Conservation (phyloP, 2,113 vertebrate genomes). For the Campylomormyrus tamandua region DNA sequence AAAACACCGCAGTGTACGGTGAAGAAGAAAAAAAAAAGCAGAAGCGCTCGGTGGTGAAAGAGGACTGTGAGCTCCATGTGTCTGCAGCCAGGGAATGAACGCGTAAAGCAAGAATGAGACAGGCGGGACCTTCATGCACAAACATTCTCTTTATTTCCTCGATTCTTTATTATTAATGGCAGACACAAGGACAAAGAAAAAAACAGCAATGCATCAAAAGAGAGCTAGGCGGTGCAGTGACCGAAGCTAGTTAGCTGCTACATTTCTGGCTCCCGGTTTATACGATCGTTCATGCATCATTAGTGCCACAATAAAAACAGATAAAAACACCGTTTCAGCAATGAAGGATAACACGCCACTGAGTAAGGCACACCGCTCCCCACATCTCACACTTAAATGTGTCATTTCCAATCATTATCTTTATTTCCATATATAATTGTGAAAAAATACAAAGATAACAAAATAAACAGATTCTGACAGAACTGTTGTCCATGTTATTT, state of each 20-base stretch:
- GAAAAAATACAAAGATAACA: neutral
- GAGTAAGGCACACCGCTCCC: slow-evolving; percentile 18
- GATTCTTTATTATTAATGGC: neutral
- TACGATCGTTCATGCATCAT: neutral
- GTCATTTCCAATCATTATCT: neutral
- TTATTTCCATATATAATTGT: neutral
- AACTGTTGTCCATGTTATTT: neutral
- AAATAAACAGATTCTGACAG: neutral
- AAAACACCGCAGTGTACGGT: neutral
- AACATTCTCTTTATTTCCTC: neutral
- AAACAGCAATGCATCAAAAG: neutral
- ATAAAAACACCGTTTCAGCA: slow-evolving; percentile 6
- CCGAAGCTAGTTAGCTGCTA: neutral
- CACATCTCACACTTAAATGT: neutral
- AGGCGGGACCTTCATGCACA: neutral
- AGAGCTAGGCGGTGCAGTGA: neutral
- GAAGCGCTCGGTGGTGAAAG: neutral
- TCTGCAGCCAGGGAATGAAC: neutral
- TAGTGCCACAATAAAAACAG: neutral
- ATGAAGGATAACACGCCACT: neutral
- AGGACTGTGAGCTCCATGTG: neutral
- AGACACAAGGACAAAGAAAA: neutral
- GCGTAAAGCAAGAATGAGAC: neutral
- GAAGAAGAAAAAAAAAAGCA: neutral
- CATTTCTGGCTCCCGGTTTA: neutral